Conservation (phyloP, 2,113 vertebrate genomes). For the Leiothrix lutea region DNA sequence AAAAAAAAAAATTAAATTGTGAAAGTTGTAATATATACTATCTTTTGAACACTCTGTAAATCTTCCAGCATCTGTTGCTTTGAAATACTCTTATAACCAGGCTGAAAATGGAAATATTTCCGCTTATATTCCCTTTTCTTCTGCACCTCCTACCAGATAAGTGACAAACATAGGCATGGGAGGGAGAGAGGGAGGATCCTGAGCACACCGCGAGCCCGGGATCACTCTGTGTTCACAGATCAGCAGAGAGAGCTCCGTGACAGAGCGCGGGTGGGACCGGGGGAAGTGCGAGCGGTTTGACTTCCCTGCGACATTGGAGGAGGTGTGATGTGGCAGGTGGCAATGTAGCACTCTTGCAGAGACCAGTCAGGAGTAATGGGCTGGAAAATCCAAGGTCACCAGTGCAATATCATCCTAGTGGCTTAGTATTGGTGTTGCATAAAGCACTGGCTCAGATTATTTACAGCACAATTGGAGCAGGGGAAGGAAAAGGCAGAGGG, state of each 20-base stretch:
- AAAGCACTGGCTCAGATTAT: background rate
- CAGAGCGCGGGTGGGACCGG: background rate
- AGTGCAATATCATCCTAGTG: background rate
- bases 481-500: background rate
- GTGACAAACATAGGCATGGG: background rate
- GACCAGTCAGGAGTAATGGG: conserved; percentile 46
- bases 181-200: background rate
- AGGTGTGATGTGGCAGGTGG: conserved; percentile 53
- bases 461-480: background rate
- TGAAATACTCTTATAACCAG: background rate
- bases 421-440: background rate
- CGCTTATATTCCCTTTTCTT: background rate
- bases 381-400: conserved; percentile 61
- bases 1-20: background rate
- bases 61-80: background rate
- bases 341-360: conserved; percentile 24
- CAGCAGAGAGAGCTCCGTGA: background rate
- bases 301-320: background rate
- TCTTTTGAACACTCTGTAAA: background rate
- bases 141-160: background rate
- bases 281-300: background rate
- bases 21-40: background rate
- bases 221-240: background rate
- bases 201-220: accelerated
- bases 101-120: conserved; percentile 4